A percentile compares a stretch with the other conserved stretches of the same genome.
phyloP scores from a whole-genome alignment of 2,113 vertebrate species.

The Colius striatus region DNA sequence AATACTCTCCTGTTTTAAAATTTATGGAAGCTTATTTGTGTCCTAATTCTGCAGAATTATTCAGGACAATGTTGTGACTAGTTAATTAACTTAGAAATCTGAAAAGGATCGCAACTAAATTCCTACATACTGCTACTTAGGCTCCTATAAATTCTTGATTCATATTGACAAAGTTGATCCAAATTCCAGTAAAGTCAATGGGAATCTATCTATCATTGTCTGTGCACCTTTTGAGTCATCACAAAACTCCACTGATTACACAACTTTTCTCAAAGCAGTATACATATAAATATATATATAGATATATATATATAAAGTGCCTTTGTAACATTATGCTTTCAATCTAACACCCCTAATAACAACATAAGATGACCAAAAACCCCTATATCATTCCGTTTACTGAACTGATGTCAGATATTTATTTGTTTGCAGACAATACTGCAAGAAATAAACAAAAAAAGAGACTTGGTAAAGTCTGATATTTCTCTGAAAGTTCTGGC shows the following conservation, averaged over 20 bases:
- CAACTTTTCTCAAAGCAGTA: not conserved
- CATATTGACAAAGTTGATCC: not conserved
- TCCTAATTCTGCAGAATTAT: not conserved
- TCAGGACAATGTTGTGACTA: not conserved
- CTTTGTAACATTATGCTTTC: not conserved
- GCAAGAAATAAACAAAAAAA: not conserved
- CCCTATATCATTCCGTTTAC: not conserved
- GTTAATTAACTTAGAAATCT: conserved; percentile 25
- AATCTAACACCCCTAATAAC: not conserved
- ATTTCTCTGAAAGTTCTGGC: not conserved
- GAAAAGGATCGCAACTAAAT: not conserved
- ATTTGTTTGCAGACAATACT: not conserved
- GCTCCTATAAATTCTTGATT: conserved; percentile 46
- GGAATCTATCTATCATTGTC: not conserved
- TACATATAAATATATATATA: too few relatives aligned
- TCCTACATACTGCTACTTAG: not conserved
- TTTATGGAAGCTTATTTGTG: not conserved
- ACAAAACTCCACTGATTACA: not conserved
- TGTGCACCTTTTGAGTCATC: not conserved
- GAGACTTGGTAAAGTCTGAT: not conserved
- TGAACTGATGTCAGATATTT: not conserved
- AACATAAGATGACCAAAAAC: not conserved
- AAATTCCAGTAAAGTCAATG: conserved; percentile 8
- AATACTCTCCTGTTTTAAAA: not conserved
- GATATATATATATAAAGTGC: not conserved